Base-by-base conservation (phyloP, 2,113 vertebrate genomes). In the Tretioscincus oriximinensis region DNA sequence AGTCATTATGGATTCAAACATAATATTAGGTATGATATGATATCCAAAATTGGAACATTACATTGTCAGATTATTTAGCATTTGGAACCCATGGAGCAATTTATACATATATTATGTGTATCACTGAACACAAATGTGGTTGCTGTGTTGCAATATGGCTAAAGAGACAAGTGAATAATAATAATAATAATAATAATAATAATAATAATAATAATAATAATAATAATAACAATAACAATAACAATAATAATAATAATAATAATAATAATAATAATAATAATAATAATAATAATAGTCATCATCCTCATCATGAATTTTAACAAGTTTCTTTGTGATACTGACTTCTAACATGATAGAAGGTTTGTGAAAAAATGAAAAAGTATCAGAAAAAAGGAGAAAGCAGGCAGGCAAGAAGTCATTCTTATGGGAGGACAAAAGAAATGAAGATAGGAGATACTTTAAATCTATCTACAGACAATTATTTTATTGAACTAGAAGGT, bases 401-500 rank as follows among this genome's bases (percentile, higher is more conserved):
- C 6, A 78, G 28, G 28, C 9, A 68, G 58, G 31, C 6, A 58
- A 22, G 47, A 68, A 75, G 2, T 11, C 16, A 49, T 8, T 20
- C 10, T 35, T 35, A 45, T 54, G 4, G 45, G 18, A 22, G n/a
- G 7, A 41, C 18, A 41, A 24, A 41, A 78, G 28, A 78, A 47
- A 45, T 2, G 2, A 31, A 78, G 14, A 28, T 47, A 78, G 49
- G 29, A 9, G 26, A 22, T 63, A 31, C 68, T 78, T 67, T 68
- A 74, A 67, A 78, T 26, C 49, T 68, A 21, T 21, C 26, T 65
- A 54, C 31, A 47, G 45, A 68, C 10, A 74, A 68, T 61, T 73
- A 67, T 73, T 78, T 78, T 60, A 78, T 73, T 83, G 73, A 45
- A 82, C 28, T 41, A 47, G 58, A 10, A 60, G n/a, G 28, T 7